Percentiles rank a stretch among this genome's conserved stretches.
Evolutionary conservation across 1,140 invertebrate species (phyloP).

Genomic region (Tachypleus tridentatus): DNA sequence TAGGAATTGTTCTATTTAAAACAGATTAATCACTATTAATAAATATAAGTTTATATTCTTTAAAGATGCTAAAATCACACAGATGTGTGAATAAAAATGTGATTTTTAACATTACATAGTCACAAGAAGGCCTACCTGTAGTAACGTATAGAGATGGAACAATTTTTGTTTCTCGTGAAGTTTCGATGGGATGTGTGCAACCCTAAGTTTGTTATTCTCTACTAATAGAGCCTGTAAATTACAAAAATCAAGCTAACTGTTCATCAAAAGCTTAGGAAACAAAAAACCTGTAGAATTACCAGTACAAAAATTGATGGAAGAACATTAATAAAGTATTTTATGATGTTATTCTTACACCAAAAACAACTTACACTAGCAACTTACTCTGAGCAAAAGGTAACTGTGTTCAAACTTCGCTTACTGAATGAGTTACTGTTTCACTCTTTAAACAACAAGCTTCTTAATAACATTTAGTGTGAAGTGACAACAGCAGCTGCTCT

Average conservation of each 20-base stretch:
- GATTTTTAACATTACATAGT: not conserved
- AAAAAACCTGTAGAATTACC: no score
- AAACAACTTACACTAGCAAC: no score
- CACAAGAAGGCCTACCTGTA: constrained; percentile 46
- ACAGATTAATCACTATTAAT: not conserved
- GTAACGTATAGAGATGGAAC: constrained; percentile 69
- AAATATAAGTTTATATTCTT: not conserved
- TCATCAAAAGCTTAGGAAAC: not conserved
- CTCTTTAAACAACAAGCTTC: no score
- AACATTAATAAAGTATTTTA: no score
- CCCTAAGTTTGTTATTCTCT: constrained; percentile 78
- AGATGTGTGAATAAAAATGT: not conserved
- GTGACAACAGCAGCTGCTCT: constrained; percentile 82
- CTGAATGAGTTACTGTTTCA: no score
- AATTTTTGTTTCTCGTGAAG: constrained; percentile 78
- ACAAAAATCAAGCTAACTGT: constrained; percentile 2
- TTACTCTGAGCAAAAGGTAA: no score
- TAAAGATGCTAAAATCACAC: not conserved
- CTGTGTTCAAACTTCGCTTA: no score
- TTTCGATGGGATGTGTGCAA: constrained; percentile 79
- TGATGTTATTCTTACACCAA: no score
- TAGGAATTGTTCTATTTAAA: not conserved
- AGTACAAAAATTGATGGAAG: no score
- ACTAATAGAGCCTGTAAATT: constrained; percentile 47
- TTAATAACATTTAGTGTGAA: not conserved